Evolutionary conservation across 2,888 invertebrate genomes (phyloP).

Genomic region (Aleiodes testaceus): DNA sequence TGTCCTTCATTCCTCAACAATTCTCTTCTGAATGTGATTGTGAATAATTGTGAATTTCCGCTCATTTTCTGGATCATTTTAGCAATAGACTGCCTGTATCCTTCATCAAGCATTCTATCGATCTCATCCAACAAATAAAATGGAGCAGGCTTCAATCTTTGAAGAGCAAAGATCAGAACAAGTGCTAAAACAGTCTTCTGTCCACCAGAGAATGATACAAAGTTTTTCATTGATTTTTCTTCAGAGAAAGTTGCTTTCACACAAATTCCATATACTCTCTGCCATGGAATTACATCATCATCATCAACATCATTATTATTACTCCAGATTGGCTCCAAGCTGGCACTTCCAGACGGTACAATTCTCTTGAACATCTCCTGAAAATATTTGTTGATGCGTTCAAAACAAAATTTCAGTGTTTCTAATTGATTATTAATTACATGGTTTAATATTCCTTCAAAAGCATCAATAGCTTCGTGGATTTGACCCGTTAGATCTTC

Average conservation of each 20-base stretch:
- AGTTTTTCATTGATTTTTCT: slow-evolving; percentile 76
- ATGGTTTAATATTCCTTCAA: slow-evolving; percentile 77
- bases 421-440: slow-evolving; percentile 79
- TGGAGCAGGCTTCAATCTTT: slow-evolving; percentile 81
- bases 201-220: slow-evolving; percentile 81
- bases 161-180: slow-evolving; percentile 80
- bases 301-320: slow-evolving; percentile 71
- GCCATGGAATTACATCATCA: slow-evolving; percentile 57
- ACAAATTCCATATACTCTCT: slow-evolving; percentile 65
- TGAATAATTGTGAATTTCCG: slow-evolving; percentile 78
- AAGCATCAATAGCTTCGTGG: slow-evolving; percentile 73
- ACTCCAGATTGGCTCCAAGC: slow-evolving; percentile 67
- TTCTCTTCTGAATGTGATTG: slow-evolving; percentile 76
- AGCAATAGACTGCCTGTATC: slow-evolving; percentile 77
- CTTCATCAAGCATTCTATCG: slow-evolving; percentile 78
- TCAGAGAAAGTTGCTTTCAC: slow-evolving; percentile 78
- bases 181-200: slow-evolving; percentile 81
- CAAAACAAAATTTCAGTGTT: slow-evolving; percentile 79
- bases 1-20: slow-evolving; percentile 4
- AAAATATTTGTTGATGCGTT: slow-evolving; percentile 77
- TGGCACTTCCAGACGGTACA: slow-evolving; percentile 77
- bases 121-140: slow-evolving; percentile 82
- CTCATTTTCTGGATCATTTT: slow-evolving; percentile 77
- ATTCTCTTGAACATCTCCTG: slow-evolving; percentile 78
- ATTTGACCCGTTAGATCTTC: slow-evolving; percentile 77